Evolutionary conservation across 2,888 invertebrate genomes (phyloP).

Genomic region (Hyles lineata): DNA sequence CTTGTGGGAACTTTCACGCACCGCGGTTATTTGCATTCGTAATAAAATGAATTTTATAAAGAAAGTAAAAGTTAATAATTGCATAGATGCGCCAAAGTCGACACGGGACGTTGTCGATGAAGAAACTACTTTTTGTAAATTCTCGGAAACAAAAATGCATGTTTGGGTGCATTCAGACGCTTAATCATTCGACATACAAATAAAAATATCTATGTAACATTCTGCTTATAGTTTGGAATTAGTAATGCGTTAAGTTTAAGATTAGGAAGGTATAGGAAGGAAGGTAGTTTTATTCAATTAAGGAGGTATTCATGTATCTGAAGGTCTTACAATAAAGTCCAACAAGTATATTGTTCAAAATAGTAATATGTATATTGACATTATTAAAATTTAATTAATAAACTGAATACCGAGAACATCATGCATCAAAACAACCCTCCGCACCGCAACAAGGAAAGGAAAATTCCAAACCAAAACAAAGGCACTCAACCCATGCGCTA

Average conservation of each 20-base stretch:
- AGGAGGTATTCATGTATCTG: too few species aligned
- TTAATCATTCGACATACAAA: background rate
- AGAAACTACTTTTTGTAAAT: background rate
- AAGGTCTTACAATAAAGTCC: too few species aligned
- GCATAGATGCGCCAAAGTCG: conserved; percentile 54
- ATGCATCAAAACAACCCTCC: background rate
- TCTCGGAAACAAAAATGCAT: background rate
- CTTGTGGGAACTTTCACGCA: conserved; percentile 62
- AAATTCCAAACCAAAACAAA: conserved; percentile 28
- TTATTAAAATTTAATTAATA: too few species aligned
- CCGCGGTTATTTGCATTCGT: conserved; percentile 56
- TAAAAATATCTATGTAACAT: background rate
- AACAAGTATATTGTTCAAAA: too few species aligned
- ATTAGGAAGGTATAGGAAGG: too few species aligned
- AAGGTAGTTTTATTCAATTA: too few species aligned
- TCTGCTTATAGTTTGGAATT: too few species aligned
- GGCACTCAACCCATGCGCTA: conserved; percentile 20
- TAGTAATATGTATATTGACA: too few species aligned
- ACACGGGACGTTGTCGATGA: background rate
- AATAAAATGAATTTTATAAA: conserved; percentile 47
- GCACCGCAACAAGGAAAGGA: conserved; percentile 14
- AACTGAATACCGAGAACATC: too few species aligned
- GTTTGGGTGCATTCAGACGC: background rate
- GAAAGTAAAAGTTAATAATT: conserved; percentile 72
- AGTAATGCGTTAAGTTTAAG: too few species aligned